A percentile compares a stretch with the other conserved stretches of the same genome.
phyloP scores from a whole-genome alignment of 2,797 vertebrate species.

The Onychomys leucogaster region DNA sequence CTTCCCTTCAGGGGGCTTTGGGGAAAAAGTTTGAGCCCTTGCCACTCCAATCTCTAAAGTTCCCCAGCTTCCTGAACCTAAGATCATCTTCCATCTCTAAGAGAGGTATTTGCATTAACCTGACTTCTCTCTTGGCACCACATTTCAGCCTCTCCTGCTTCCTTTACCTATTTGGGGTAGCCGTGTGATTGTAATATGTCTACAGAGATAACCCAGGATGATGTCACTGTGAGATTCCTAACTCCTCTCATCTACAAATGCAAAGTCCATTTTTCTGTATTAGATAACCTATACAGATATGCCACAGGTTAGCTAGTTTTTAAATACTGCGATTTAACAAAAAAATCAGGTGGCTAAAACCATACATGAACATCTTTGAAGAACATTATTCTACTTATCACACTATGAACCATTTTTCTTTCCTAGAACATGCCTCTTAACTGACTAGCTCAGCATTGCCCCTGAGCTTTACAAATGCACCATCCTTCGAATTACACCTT shows the following conservation, averaged over 20 bases:
- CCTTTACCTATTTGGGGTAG: neutral
- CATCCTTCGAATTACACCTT: neutral
- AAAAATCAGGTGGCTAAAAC: neutral
- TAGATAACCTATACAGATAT: neutral
- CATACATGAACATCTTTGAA: neutral
- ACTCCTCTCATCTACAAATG: neutral
- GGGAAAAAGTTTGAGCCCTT: fast-evolving
- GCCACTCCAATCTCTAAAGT: neutral
- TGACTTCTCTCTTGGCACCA: neutral
- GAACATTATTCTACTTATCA: neutral
- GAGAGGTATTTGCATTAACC: neutral
- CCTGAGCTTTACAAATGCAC: neutral
- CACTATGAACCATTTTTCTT: neutral
- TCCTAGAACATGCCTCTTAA: neutral
- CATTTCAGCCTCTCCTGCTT: neutral
- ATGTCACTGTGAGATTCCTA: neutral
- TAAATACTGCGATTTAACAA: neutral
- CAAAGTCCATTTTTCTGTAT: constrained; percentile 1
- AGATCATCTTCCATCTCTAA: neutral
- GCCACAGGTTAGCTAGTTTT: neutral
- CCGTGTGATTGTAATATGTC: neutral
- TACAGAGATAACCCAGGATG: neutral
- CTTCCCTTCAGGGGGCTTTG: neutral
- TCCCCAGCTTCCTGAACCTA: neutral
- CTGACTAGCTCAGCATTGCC: neutral